Base-by-base conservation (phyloP, 2,113 vertebrate species). In the Psephotus haematonotus region DNA sequence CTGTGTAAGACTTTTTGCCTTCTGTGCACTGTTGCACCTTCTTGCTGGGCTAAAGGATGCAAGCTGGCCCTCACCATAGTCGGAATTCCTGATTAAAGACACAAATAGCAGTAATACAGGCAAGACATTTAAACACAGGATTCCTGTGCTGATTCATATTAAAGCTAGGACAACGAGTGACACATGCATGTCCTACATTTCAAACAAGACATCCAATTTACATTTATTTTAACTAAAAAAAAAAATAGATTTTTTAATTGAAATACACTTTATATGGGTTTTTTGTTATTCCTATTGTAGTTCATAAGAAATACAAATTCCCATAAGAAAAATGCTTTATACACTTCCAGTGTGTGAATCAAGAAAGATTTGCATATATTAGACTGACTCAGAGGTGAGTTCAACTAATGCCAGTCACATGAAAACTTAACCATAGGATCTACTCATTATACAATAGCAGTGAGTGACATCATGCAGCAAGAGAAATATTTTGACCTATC, bases 191-290 rank as follows among this genome's bases (percentile, higher is more conserved):
- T 60, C 76, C 78, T 41, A 22, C 60, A 65, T 72, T 87, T 79
- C 72, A 64, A 88, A 88, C 76, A 44, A 93, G 85, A 77, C 88
- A 88, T 86, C 39, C 47, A 81, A 89, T 93, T 95, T 68, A 65
- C 39, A 75, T 88, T 82, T 72, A 64, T 63, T 96, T 83, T 68
- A 71, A 88, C n/a, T 11, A 14, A 57, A 33, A n/a, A 22, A 39
- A 39, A 39, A 37, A 37, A 37, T 37, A 37, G 3, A 9, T 41
- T 53, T 53, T 53, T 53, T 11, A 52, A 53, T 53, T 53, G 17
- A 55, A 55, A 31, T 53, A 29, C 17, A 53, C 12, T 31, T 33
- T 20, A 39, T 39, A 39, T 39, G 39, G 39, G 39, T 39, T 57
- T 33, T 53, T 53, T n/a, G 55, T 57, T 89, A 20, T 84, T 92